A percentile compares a stretch with the other conserved stretches of the same genome.
phyloP scores from a whole-genome alignment of 2,797 vertebrate genomes.

The Cirrhinus molitorella region DNA sequence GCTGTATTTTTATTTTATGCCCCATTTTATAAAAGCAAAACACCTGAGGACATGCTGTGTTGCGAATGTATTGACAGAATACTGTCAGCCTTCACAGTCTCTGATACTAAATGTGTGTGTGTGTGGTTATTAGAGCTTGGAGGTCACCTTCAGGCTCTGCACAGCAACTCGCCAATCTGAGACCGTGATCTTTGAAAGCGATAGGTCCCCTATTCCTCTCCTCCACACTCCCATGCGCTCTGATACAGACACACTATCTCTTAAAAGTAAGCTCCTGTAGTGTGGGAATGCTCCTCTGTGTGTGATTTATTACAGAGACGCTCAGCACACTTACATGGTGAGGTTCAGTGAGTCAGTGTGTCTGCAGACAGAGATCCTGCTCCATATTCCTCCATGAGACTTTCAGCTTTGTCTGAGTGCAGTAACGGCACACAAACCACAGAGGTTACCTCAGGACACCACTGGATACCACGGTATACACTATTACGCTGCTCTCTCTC shows the following conservation, averaged over 20 bases:
- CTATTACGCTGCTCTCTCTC: not conserved
- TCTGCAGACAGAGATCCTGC: conserved; percentile 31
- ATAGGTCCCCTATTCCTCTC: conserved; percentile 4
- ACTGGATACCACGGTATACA: not conserved
- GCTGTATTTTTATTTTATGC: not conserved
- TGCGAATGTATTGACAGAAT: not conserved
- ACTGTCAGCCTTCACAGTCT: conserved; percentile 8
- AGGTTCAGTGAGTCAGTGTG: conserved; percentile 26
- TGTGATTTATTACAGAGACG: conserved; percentile 27
- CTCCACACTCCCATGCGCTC: conserved; percentile 13
- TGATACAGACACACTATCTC: conserved; percentile 32
- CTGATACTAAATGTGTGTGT: conserved; percentile 4
- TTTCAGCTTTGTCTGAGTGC: not conserved
- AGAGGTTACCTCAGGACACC: conserved; percentile 18
- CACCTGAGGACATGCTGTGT: not conserved
- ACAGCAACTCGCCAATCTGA: conserved; percentile 15
- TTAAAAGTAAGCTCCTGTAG: conserved; percentile 14
- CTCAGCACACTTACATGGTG: not conserved
- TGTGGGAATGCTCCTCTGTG: conserved; percentile 43
- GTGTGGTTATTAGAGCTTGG: conserved; percentile 31
- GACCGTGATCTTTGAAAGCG: conserved; percentile 14
- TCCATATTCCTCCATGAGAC: conserved; percentile 14
- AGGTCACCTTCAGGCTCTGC: conserved; percentile 60
- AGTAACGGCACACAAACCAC: not conserved
- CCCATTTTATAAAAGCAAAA: not conserved